Evolutionary conservation across 1,140 invertebrate species (phyloP).

Genomic region (Batillaria attramentaria): DNA sequence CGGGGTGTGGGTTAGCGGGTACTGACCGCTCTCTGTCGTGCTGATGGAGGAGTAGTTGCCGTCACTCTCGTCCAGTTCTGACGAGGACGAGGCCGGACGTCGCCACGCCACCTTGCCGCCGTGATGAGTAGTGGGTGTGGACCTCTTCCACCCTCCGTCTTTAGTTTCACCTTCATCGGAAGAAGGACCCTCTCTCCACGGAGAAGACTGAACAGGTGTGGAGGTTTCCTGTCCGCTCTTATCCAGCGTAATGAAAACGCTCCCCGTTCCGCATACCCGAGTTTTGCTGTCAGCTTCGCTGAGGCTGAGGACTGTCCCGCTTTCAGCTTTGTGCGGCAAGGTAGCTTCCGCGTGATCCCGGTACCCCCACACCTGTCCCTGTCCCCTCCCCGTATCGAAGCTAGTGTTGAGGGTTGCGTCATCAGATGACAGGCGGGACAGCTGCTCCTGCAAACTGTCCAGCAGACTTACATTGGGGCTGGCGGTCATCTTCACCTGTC

Average conservation of each 20-base stretch:
- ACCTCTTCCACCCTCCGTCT: too few relatives aligned
- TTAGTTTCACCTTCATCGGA: background rate
- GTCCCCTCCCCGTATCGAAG: background rate
- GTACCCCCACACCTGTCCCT: slow-evolving; percentile 10
- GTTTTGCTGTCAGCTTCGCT: background rate
- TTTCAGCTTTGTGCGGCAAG: background rate
- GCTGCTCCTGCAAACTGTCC: slow-evolving; percentile 24
- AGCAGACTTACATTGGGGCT: background rate
- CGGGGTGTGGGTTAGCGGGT: slow-evolving; percentile 7
- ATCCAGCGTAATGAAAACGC: slow-evolving; percentile 1
- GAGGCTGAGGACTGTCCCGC: background rate
- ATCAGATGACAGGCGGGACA: slow-evolving; percentile 17
- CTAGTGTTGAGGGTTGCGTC: background rate
- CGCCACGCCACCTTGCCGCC: background rate
- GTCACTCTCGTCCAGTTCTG: slow-evolving; percentile 29
- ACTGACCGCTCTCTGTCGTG: slow-evolving; percentile 17
- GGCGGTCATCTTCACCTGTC: background rate
- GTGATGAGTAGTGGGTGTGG: background rate
- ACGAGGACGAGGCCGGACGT: slow-evolving; percentile 7
- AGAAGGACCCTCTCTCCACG: background rate
- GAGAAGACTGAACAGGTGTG: background rate
- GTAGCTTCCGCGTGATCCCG: slow-evolving; percentile 7
- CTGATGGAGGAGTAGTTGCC: slow-evolving; percentile 35
- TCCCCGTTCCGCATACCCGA: background rate
- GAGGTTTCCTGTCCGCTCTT: background rate